Evolutionary conservation across 2,113 vertebrate species (phyloP).

Genomic region (Pteropus alecto): DNA sequence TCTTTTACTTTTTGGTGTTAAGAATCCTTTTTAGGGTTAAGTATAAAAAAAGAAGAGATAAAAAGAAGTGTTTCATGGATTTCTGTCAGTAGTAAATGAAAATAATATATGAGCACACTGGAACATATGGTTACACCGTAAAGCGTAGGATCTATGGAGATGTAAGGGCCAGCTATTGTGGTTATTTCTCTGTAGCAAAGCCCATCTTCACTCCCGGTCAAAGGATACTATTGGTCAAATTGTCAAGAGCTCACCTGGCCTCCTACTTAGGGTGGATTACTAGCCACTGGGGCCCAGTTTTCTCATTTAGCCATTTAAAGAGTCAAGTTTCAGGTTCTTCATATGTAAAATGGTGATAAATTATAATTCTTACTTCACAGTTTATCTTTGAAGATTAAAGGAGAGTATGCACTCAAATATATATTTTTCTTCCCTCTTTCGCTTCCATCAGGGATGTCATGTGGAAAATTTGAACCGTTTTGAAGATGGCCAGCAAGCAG

Average conservation of each 20-base stretch:
- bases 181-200: neutral
- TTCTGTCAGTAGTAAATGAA: neutral
- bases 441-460: neutral
- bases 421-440: neutral
- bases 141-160: neutral
- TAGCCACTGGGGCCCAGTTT: neutral
- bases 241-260: neutral
- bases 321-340: neutral
- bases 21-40: neutral
- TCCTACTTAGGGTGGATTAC: accelerated
- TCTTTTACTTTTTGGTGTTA: neutral
- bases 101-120: accelerated
- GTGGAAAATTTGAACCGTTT: neutral
- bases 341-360: neutral
- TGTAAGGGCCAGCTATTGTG: accelerated
- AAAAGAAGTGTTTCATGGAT: neutral
- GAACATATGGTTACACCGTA: neutral
- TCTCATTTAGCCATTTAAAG: neutral
- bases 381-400: neutral
- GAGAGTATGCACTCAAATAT: accelerated
- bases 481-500: conserved; percentile 70
- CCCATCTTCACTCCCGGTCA: neutral
- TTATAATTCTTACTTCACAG: neutral
- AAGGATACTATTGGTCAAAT: neutral
- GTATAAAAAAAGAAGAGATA: neutral